Evolutionary conservation across 2,888 invertebrate species (phyloP), one percentile per base, ranked within the genome.

Genomic region (Piscicola geometra): DNA sequence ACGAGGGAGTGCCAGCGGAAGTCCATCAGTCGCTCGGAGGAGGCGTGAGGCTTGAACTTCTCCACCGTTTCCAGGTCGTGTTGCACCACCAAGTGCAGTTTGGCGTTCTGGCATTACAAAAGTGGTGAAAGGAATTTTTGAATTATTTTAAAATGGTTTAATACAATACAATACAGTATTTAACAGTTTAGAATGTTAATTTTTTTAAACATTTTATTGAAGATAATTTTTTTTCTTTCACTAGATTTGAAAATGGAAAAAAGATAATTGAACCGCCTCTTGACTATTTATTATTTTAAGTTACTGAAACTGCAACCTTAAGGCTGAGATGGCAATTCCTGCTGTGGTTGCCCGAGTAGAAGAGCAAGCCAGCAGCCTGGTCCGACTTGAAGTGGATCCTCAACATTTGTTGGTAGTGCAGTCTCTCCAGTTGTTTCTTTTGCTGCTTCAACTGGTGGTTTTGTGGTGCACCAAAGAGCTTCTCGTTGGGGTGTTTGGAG

Each of bases 341-440:
- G 56, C 79, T 75, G 0, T 67, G 70, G 30, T 80, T 80, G 5
- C 82, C 80, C 21, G 81, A 81, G 71, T 81, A 82, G 83, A 83
- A 84, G 36, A 85, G 76, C 15, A 85, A 78, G 0, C 85, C 85
- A 64, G 83, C 80, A 0, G 79, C 77, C 18, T 81, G 74, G 30
- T 77, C 50, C 3, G 84, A 82, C 36, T 81, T 79, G 77, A 85
- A 83, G 75, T 80, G 78, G 72, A 85, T 78, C 28, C 69, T 56
- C 69, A 80, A 36, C 3, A 81, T 56, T 21, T 56, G 12, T 21
- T 56, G 60, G 12, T n/a, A n/a, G 25, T 56, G n/a, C n/a, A 56
- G 60, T 21, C 25, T 9, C 25, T 56, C 15, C 60, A 56, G 21
- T 21, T 56, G 60, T 18, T 21, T 5, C n/a, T 56, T 9, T 21